Evolutionary conservation across 2,113 vertebrate genomes (phyloP), one percentile per base, ranked within the genome.

Genomic region (Castor canadensis): DNA sequence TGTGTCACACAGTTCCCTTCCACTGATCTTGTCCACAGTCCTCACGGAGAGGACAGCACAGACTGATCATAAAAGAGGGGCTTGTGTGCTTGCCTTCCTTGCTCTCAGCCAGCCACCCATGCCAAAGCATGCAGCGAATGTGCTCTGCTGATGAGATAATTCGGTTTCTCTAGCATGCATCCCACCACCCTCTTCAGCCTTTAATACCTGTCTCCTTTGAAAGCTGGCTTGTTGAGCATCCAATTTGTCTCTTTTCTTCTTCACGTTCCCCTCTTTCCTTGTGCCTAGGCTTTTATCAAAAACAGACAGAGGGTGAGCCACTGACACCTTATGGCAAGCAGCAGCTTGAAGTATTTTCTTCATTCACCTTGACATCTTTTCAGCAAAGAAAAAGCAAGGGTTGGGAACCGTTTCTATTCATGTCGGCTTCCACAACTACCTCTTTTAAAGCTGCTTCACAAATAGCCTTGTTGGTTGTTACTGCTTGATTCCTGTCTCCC

Each of bases 341-440:
- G 73, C 88, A 84, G 79, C 93, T 92, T 89, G 93, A 91, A 89
- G 87, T 60, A 5, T 92, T 80, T 38, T 87, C 95, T 87, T 87
- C 43, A 83, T 97, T 96, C 94, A 96, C 97, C 97, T 96, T 98
- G 97, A 94, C 90, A 40, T 89, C 85, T 92, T 94, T 96, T 95
- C 26, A 52, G 86, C 93, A 93, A 87, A 81, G 97, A 52, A 77
- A 72, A 95, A 94, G 97, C 89, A 80, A 96, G 96, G 93, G 77
- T 90, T 97, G 93, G 88, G 77, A 95, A 86, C 92, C 97, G 94
- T 91, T 93, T 96, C 54, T 93, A 6, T 97, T 97, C 79, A 75
- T 62, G 60, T 49, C 6, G 64, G 75, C 43, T 72, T 77, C 93
- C 38, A 32, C n/a, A 12, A 83, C 58, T 66, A n/a, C 75, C 96